phyloP scores from a whole-genome alignment of 2,888 invertebrate genomes.

The Pseudanteris insignis region DNA sequence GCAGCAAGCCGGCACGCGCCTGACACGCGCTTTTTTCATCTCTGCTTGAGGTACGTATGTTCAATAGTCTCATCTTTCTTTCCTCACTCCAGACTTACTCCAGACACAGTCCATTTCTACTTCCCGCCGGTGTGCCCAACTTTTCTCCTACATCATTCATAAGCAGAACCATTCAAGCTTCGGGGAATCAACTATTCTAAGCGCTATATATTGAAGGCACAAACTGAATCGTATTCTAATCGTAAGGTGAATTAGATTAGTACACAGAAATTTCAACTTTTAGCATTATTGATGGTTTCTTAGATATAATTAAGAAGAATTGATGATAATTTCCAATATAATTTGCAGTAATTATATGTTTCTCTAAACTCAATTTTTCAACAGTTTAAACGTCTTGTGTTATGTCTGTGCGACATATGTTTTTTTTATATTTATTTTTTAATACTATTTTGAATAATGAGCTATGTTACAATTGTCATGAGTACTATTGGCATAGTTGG shows the following conservation, averaged over 20 bases:
- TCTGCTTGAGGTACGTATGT: slow-evolving; percentile 41
- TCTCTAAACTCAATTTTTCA: no score
- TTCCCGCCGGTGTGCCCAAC: slow-evolving; percentile 31
- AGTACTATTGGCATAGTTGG: slow-evolving; percentile 22
- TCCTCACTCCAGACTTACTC: slow-evolving; percentile 35
- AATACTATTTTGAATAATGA: no score
- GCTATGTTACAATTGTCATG: no score
- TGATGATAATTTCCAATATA: no score
- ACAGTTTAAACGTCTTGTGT: no score
- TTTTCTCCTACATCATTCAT: slow-evolving; percentile 27
- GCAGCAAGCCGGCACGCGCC: slow-evolving; percentile 55
- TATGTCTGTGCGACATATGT: no score
- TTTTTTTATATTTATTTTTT: slow-evolving; percentile 10
- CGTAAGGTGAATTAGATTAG: no score
- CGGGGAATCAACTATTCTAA: slow-evolving; percentile 10
- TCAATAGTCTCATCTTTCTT: slow-evolving; percentile 23
- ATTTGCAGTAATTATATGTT: no score
- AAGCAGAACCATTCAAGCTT: slow-evolving; percentile 32
- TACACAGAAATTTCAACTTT: no score
- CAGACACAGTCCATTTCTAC: slow-evolving; percentile 38
- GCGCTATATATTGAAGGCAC: not conserved
- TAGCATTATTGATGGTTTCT: no score
- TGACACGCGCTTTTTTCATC: slow-evolving; percentile 61
- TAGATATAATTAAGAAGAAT: no score
- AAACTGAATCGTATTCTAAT: no score